Percentiles rank a stretch among this genome's conserved stretches.
Evolutionary conservation across 2,113 vertebrate genomes (phyloP).

Genomic region (Mixornis gularis): DNA sequence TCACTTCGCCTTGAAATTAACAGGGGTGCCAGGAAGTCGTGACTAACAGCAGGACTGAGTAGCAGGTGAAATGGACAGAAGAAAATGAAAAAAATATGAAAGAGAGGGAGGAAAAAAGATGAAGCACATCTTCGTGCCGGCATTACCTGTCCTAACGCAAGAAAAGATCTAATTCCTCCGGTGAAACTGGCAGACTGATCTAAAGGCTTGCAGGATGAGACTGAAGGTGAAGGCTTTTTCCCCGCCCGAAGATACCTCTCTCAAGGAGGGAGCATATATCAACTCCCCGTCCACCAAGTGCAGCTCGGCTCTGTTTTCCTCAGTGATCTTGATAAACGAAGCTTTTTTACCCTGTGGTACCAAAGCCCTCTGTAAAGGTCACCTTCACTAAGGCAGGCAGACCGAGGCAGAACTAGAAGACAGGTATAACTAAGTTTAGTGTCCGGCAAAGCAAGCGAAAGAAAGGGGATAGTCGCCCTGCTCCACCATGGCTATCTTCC

Average conservation of each 20-base stretch:
- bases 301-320: neutral
- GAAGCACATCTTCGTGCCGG: accelerated
- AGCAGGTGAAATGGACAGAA: neutral
- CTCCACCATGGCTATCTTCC: neutral
- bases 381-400: neutral
- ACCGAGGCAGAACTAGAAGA: neutral
- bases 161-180: neutral
- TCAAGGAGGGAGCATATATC: neutral
- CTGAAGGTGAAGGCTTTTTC: neutral
- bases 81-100: neutral
- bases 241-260: neutral
- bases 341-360: neutral
- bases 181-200: neutral
- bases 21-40: neutral
- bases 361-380: neutral
- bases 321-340: no score
- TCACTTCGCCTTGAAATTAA: neutral
- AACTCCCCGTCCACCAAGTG: accelerated
- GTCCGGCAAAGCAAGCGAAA: neutral
- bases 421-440: neutral
- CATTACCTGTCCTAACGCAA: neutral
- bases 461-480: no score
- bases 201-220: neutral
- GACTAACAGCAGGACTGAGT: neutral
- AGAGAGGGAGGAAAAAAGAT: no score